Evolutionary conservation across 2,113 vertebrate species (phyloP).

Genomic region (Gopherus evgoodei): DNA sequence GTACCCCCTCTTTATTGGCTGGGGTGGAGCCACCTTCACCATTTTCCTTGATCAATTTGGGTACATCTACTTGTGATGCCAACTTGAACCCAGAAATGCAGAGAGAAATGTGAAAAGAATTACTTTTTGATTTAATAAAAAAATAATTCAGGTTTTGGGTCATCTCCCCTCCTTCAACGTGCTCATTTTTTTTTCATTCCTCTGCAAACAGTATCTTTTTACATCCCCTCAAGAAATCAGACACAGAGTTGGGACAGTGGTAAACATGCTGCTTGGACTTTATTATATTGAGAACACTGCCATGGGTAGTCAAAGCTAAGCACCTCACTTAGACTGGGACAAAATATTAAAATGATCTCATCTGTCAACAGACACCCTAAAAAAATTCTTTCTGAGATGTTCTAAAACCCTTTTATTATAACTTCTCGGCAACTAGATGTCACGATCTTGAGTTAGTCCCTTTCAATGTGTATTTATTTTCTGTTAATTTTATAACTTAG

Average conservation of each 20-base stretch:
- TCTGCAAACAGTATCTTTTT: not conserved
- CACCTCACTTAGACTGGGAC: slow-evolving; percentile 8
- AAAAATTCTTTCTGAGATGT: slow-evolving; percentile 47
- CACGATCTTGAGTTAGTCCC: slow-evolving; percentile 37
- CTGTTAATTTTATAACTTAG: slow-evolving; percentile 79
- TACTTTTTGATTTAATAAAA: not conserved
- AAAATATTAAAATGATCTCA: slow-evolving; percentile 41
- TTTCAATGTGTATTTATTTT: slow-evolving; percentile 72
- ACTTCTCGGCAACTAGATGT: slow-evolving; percentile 20
- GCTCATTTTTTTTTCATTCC: slow-evolving; percentile 13
- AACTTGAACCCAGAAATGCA: not conserved
- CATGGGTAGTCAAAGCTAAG: slow-evolving; percentile 25
- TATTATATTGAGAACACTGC: slow-evolving; percentile 10
- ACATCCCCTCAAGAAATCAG: not conserved
- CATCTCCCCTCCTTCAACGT: not conserved
- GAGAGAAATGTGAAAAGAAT: slow-evolving; percentile 5
- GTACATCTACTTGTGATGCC: not conserved
- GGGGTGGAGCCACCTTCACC: not conserved
- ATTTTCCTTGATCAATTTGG: not conserved
- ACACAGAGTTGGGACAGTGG: not conserved
- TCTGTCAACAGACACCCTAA: slow-evolving; percentile 16
- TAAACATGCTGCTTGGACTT: slow-evolving; percentile 12
- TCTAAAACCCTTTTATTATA: slow-evolving; percentile 38
- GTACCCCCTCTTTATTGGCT: not conserved
- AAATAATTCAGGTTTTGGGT: not conserved